A percentile compares a stretch with the other conserved stretches of the same genome.
Evolutionary conservation across 2,888 invertebrate genomes (phyloP).

Genomic region (Teleiodes luculella): DNA sequence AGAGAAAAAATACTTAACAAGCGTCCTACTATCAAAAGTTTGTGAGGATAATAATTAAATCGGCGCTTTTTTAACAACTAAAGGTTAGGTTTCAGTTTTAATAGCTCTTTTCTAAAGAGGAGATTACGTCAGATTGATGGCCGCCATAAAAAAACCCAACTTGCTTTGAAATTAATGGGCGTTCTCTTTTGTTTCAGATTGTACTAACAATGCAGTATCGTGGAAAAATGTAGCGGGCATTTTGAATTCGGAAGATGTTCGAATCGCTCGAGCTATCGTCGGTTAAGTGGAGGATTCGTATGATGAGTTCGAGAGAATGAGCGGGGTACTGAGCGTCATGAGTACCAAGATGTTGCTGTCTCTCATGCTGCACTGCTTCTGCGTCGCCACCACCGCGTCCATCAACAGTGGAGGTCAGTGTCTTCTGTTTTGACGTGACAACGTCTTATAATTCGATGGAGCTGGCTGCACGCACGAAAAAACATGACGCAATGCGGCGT

Average conservation of each 20-base stretch:
- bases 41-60: neutral
- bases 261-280: constrained; percentile 21
- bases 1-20: too few relatives aligned
- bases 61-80: neutral
- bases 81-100: constrained; percentile 7
- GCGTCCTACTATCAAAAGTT: too few relatives aligned
- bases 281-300: constrained; percentile 31
- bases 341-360: constrained; percentile 62
- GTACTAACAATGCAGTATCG: neutral
- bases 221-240: neutral
- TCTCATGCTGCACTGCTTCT: constrained; percentile 61
- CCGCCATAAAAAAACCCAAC: constrained; percentile 4
- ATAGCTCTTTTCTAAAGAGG: neutral
- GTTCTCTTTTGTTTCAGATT: constrained; percentile 16
- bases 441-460: too few relatives aligned
- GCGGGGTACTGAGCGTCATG: constrained; percentile 33
- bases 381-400: constrained; percentile 63
- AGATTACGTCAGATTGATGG: constrained; percentile 7
- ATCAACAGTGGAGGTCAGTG: constrained; percentile 62
- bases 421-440: neutral
- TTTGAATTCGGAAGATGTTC: constrained; percentile 25
- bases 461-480: too few relatives aligned
- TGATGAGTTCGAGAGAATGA: constrained; percentile 25
- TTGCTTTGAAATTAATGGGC: neutral
- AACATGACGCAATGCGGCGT: too few relatives aligned